phyloP scores from a whole-genome alignment of 2,888 invertebrate genomes.

The Chalcosyrphus nemorum region DNA sequence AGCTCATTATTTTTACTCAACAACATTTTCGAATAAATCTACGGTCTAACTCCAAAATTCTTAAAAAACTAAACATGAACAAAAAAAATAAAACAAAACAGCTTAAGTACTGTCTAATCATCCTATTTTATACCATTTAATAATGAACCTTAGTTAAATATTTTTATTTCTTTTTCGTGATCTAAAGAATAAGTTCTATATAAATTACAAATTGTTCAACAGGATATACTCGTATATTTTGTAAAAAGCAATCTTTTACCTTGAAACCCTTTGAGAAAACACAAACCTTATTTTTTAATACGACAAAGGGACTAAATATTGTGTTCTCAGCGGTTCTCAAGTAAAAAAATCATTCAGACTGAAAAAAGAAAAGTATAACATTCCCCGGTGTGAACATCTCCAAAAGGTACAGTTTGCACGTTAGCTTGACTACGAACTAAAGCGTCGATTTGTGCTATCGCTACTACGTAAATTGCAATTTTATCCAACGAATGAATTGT shows the following conservation, averaged over 20 bases:
- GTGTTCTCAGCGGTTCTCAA: too few relatives aligned
- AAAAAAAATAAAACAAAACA: constrained; percentile 13
- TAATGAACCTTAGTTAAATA: background rate
- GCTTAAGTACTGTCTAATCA: constrained; percentile 19
- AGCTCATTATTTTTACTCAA: constrained; percentile 27
- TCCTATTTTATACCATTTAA: background rate
- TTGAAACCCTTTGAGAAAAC: background rate
- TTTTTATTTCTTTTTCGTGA: background rate
- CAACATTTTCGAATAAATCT: constrained; percentile 19
- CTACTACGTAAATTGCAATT: constrained; percentile 7
- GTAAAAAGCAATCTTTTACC: background rate
- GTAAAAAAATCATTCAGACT: too few relatives aligned
- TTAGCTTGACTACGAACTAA: background rate
- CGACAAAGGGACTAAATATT: too few relatives aligned
- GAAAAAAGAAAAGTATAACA: background rate
- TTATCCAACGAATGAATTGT: constrained; percentile 9
- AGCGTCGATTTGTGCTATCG: constrained; percentile 40
- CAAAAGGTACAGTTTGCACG: background rate
- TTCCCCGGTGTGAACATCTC: background rate
- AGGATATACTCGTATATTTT: background rate
- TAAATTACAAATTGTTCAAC: constrained; percentile 8
- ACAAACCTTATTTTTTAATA: background rate
- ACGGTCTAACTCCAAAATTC: constrained; percentile 17
- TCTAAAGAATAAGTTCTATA: background rate
- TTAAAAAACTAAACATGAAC: constrained; percentile 27